These are phyloP conservation scores for Eubasilissa splendida DNA, from an alignment of 2,888 invertebrate species.

Conservation along the genomic window DNA sequence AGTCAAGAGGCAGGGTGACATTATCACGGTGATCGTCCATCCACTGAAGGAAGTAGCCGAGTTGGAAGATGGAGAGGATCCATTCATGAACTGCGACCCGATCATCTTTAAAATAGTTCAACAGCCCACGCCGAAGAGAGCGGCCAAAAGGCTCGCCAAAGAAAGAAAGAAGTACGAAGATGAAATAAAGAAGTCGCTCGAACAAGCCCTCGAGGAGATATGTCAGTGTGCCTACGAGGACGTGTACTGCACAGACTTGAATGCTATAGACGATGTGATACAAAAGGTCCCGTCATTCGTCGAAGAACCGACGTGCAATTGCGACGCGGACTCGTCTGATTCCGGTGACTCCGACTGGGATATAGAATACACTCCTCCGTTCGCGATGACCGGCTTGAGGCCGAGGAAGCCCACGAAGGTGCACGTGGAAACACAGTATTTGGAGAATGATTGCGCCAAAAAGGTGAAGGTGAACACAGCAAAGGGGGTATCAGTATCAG, in stretches of 20 bases:
- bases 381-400: constrained; percentile 77
- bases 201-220: constrained; percentile 68
- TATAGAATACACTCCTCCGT: constrained; percentile 81
- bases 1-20: constrained; percentile 77
- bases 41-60: constrained; percentile 77
- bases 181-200: constrained; percentile 70
- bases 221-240: constrained; percentile 73
- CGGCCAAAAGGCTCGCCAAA: constrained; percentile 72
- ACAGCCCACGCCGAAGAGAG: constrained; percentile 73
- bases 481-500: neutral
- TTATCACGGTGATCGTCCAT: constrained; percentile 75
- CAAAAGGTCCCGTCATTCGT: constrained; percentile 67
- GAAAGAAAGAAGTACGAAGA: constrained; percentile 72
- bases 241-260: constrained; percentile 68
- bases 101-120: constrained; percentile 79
- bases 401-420: constrained; percentile 70
- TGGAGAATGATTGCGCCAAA: constrained; percentile 67
- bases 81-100: constrained; percentile 79
- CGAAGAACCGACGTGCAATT: constrained; percentile 68
- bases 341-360: constrained; percentile 79
- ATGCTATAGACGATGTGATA: constrained; percentile 69
- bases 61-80: constrained; percentile 75
- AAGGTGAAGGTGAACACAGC: constrained; percentile 26
- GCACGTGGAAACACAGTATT: constrained; percentile 77
- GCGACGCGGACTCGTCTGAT: constrained; percentile 66